Percentiles rank a stretch among this genome's conserved stretches.
Evolutionary conservation across 2,888 invertebrate genomes (phyloP).

Genomic region (Biston betularia): DNA sequence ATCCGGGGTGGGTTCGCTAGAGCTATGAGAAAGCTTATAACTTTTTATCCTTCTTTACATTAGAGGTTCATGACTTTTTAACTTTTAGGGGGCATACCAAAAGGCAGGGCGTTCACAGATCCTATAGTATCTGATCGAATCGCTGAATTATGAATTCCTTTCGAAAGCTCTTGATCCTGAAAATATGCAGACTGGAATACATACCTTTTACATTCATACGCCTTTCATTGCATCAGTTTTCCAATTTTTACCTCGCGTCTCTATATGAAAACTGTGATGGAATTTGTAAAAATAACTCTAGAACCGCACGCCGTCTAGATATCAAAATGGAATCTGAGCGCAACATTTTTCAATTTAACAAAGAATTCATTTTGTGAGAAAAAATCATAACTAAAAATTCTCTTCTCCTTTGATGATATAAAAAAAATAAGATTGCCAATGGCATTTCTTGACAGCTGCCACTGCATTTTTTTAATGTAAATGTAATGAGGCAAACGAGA

Average conservation of each 20-base stretch:
- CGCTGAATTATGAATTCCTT: constrained; percentile 37
- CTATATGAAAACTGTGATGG: constrained; percentile 8
- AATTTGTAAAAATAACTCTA: background rate
- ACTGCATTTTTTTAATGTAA: too few species aligned
- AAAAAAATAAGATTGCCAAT: background rate
- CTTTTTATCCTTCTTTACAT: too few species aligned
- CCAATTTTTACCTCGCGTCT: constrained; percentile 10
- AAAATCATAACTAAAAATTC: background rate
- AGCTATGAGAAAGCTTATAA: too few species aligned
- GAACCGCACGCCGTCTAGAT: too few species aligned
- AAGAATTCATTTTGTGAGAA: background rate
- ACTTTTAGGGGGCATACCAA: constrained; percentile 3
- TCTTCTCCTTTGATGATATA: background rate
- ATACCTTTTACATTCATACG: constrained; percentile 28
- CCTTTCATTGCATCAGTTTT: constrained; percentile 28
- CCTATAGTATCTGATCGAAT: constrained; percentile 29
- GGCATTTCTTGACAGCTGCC: too few species aligned
- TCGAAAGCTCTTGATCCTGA: constrained; percentile 39
- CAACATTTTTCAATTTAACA: background rate
- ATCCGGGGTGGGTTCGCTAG: too few species aligned
- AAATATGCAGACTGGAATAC: constrained; percentile 37
- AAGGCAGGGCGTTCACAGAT: constrained; percentile 5
- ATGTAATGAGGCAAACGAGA: too few species aligned
- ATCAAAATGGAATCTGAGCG: background rate
- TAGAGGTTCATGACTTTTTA: background rate